Evolutionary conservation across 2,888 invertebrate species (phyloP), one percentile per base, ranked within the genome.

Genomic region (Nasonovia ribisnigri): DNA sequence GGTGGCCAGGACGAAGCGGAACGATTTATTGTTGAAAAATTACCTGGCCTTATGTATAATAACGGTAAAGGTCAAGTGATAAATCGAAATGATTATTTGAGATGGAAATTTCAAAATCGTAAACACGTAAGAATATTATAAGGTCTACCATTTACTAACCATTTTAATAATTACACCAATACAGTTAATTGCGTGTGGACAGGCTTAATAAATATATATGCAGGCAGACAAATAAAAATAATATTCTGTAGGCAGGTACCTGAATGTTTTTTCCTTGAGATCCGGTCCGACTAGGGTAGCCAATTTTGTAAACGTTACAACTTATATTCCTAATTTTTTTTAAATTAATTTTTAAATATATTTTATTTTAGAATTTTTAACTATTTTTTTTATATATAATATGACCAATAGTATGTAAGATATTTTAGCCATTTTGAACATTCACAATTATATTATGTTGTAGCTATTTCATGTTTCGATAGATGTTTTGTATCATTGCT

Each of bases 61-160:
- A 97, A 97, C 88, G 98, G 98, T 2, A 97, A 97, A 95, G 98
- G 98, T 0, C 97, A 98, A 95, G 96, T 97, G 93, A 98, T 98
- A 95, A 98, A 98, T 96, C 96, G 98, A 51, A 98, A 98, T 0
- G 98, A 98, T 95, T 98, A 98, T 95, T 96, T 98, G 29, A 96
- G 98, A 48, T 98, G 98, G 98, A 98, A 98, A 96, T 98, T 98
- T 95, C 96, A 98, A 60, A 98, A 98, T 95, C 97, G 97, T 95
- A 97, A 98, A 95, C 97, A 98, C 96, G 98, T 97, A 13, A 91
- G 91, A 11, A 24, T 29, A 29, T 10, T 57, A 26, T 36, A n/a
- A n/a, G n/a, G n/a, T n/a, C n/a, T n/a, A 10, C 26, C 43, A 84
- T 43, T n/a, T 43, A 43, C 3, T 11, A 24, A 10, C 48, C 4